A percentile compares a stretch with the other conserved stretches of the same genome.
These are phyloP conservation scores for Prunella strophiata DNA, from an alignment of 2,797 vertebrate species.

Conservation along the genomic window DNA sequence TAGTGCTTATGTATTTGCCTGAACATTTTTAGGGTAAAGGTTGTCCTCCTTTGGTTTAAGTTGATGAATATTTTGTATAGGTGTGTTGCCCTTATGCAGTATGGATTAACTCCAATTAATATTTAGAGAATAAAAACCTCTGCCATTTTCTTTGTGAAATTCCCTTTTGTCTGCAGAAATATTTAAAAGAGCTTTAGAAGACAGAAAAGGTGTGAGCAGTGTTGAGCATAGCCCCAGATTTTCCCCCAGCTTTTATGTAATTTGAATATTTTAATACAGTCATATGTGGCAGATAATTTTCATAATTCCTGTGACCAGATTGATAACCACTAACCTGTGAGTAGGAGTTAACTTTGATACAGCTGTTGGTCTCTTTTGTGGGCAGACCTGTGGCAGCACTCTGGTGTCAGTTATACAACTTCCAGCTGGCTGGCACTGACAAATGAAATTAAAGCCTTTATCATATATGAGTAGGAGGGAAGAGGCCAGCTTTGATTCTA, in stretches of 20 bases:
- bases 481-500: neutral
- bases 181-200: neutral
- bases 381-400: neutral
- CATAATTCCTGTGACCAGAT: neutral
- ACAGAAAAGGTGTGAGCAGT: neutral
- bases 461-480: neutral
- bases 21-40: neutral
- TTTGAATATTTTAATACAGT: neutral
- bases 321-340: neutral
- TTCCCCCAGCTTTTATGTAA: fast-evolving
- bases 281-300: neutral
- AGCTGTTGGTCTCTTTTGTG: neutral
- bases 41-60: neutral
- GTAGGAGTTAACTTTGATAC: neutral
- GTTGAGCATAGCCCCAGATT: neutral
- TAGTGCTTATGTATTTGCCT: neutral
- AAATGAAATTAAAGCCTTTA: neutral
- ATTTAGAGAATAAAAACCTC: neutral
- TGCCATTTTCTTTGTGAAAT: neutral
- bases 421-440: neutral
- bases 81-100: neutral
- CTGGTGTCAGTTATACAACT: neutral
- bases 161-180: neutral
- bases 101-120: neutral
- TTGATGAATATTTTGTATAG: neutral